phyloP scores from a whole-genome alignment of 2,888 invertebrate genomes.

The Lasioglossum figueresi region DNA sequence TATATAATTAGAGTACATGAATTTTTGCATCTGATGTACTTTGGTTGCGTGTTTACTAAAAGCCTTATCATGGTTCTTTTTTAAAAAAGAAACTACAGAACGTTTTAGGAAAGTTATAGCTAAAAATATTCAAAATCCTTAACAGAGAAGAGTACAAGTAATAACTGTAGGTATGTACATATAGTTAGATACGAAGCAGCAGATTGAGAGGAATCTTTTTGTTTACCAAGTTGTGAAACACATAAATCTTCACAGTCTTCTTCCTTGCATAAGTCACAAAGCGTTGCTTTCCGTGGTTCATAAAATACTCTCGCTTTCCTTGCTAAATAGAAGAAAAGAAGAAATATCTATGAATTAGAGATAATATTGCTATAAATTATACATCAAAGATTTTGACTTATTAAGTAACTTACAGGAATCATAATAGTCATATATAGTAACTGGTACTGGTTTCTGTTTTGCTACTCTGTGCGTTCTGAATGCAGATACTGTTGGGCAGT shows the following conservation, averaged over 20 bases:
- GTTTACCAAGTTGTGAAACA: slow-evolving; percentile 79
- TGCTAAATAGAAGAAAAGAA: slow-evolving; percentile 84
- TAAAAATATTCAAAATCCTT: slow-evolving; percentile 51
- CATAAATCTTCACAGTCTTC: slow-evolving; percentile 86
- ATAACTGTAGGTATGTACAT: slow-evolving; percentile 64
- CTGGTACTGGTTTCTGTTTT: slow-evolving; percentile 93
- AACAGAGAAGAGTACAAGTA: slow-evolving; percentile 40
- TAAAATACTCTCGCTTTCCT: slow-evolving; percentile 94
- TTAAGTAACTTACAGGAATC: slow-evolving; percentile 90
- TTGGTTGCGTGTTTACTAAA: slow-evolving; percentile 55
- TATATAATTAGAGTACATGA: slow-evolving; percentile 26
- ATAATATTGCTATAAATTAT: not conserved
- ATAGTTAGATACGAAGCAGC: slow-evolving; percentile 44
- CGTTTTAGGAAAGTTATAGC: slow-evolving; percentile 27
- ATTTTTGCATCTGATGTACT: slow-evolving; percentile 45
- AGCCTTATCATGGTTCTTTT: slow-evolving; percentile 34
- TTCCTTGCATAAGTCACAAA: slow-evolving; percentile 93
- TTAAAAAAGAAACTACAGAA: slow-evolving; percentile 26
- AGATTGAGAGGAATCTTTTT: slow-evolving; percentile 61
- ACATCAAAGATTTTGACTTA: not conserved
- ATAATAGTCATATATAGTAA: slow-evolving; percentile 95
- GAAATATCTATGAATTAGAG: not conserved
- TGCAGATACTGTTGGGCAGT: slow-evolving; percentile 93
- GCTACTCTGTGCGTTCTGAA: slow-evolving; percentile 93
- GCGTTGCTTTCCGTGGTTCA: slow-evolving; percentile 88